A percentile compares a stretch with the other conserved stretches of the same genome.
Conservation (phyloP, 2,113 vertebrate genomes). For the Isichthys henryi region DNA sequence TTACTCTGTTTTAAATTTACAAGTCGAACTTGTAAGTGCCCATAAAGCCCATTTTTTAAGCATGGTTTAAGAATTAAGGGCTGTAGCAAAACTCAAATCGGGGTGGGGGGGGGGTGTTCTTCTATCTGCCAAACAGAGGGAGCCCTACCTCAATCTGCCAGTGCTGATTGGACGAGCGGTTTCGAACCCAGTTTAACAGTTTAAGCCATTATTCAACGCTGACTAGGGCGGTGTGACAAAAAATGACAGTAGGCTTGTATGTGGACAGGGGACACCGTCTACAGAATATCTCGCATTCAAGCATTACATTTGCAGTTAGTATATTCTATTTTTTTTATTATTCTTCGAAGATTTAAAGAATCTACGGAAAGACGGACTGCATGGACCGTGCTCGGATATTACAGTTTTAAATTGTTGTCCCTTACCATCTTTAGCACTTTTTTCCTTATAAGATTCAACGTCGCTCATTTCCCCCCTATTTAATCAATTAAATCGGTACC, state of each 20-base stretch:
- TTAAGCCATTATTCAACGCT: slow-evolving; percentile 28
- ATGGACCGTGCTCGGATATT: neutral
- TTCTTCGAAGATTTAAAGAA: neutral
- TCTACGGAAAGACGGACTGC: neutral
- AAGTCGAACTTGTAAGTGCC: neutral
- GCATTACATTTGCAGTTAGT: neutral
- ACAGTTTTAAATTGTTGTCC: neutral
- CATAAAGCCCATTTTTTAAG: neutral
- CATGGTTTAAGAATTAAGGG: neutral
- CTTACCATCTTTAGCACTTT: neutral
- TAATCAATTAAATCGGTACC: neutral
- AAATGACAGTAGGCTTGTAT: slow-evolving; percentile 33
- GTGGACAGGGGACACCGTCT: neutral
- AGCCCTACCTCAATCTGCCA: slow-evolving; percentile 27
- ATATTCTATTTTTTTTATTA: neutral
- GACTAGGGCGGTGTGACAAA: slow-evolving; percentile 33
- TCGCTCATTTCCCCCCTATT: neutral
- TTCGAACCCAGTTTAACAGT: slow-evolving; percentile 36
- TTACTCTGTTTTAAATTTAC: neutral
- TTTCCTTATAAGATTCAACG: neutral
- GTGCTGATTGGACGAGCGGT: slow-evolving; percentile 36
- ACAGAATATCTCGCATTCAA: neutral
- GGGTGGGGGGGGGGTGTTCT: neutral
- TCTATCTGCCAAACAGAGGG: slow-evolving; percentile 10
- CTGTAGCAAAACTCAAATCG: neutral